A percentile compares a stretch with the other conserved stretches of the same genome.
Evolutionary conservation across 2,888 invertebrate genomes (phyloP).

Genomic region (Ligdia adustata): DNA sequence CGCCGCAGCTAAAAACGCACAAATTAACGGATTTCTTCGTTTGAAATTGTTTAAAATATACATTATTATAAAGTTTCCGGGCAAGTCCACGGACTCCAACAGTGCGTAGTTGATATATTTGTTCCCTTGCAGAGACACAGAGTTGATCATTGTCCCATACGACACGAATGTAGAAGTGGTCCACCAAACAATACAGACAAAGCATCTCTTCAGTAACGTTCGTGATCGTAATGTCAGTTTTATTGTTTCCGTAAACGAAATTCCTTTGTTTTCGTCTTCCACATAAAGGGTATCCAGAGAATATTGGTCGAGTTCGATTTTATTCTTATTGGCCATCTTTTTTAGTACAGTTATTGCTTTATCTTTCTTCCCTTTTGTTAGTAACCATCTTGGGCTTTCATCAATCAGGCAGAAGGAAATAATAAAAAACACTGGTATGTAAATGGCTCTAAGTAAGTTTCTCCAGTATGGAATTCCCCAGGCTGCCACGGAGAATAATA

Average conservation of each 20-base stretch:
- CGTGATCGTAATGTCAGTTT: conserved; percentile 61
- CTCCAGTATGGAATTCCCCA: conserved; percentile 87
- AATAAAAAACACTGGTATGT: not conserved
- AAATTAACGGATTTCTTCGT: conserved; percentile 48
- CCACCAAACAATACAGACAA: conserved; percentile 71
- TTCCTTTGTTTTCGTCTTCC: not conserved
- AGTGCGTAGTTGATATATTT: conserved; percentile 89
- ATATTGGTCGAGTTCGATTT: not conserved
- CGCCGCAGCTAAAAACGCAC: not conserved
- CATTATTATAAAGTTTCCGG: conserved; percentile 81
- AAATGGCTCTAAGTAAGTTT: conserved; percentile 52
- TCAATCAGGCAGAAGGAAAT: conserved; percentile 70
- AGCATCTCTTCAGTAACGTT: conserved; percentile 58
- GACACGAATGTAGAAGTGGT: conserved; percentile 89
- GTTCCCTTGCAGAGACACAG: conserved; percentile 89
- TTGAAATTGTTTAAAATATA: conserved; percentile 81
- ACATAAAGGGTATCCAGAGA: not conserved
- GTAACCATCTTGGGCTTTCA: conserved; percentile 90
- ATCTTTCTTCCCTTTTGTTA: conserved; percentile 86
- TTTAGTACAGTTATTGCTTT: conserved; percentile 44
- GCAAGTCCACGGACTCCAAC: conserved; percentile 65
- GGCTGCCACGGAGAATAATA: conserved; percentile 39
- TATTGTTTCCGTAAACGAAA: not conserved
- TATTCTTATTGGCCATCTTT: not conserved
- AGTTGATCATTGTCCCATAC: conserved; percentile 90